These are phyloP conservation scores for Ypsolopha scabrella DNA, from an alignment of 2,888 invertebrate genomes.

Conservation along the genomic window DNA sequence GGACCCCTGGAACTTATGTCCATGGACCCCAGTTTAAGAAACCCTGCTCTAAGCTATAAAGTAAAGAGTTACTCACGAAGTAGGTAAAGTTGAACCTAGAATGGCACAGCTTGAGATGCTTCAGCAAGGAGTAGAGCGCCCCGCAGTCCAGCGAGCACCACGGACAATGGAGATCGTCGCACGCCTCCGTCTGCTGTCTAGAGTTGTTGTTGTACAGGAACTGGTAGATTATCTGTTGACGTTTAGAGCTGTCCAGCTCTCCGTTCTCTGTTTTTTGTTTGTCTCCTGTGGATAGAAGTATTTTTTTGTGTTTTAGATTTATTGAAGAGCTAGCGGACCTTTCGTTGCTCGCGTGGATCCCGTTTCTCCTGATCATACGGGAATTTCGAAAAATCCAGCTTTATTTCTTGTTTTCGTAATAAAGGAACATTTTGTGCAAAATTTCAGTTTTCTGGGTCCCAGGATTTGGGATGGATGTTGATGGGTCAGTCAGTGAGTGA, in stretches of 20 bases:
- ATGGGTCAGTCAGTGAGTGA: too few relatives aligned
- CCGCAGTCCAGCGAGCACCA: slow-evolving; percentile 96
- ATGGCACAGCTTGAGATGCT: slow-evolving; percentile 94
- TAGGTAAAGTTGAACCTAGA: slow-evolving; percentile 94
- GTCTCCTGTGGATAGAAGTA: not conserved
- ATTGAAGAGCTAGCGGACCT: too few relatives aligned
- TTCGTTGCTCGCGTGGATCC: too few relatives aligned
- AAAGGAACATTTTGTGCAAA: too few relatives aligned
- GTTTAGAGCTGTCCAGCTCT: slow-evolving; percentile 22
- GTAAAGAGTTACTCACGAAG: slow-evolving; percentile 72
- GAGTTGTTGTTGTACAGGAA: slow-evolving; percentile 96
- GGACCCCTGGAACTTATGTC: too few relatives aligned
- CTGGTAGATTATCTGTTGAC: slow-evolving; percentile 91
- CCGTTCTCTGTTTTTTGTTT: slow-evolving; percentile 13
- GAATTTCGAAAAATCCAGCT: too few relatives aligned
- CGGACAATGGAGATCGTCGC: slow-evolving; percentile 93
- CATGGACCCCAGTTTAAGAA: too few relatives aligned
- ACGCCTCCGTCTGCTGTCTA: slow-evolving; percentile 94
- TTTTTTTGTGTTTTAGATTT: too few relatives aligned
- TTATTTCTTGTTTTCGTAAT: too few relatives aligned
- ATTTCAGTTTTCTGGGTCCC: too few relatives aligned
- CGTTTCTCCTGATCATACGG: too few relatives aligned
- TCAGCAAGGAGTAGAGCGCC: slow-evolving; percentile 87
- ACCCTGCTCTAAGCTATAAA: slow-evolving; percentile 5
- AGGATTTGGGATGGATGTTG: too few relatives aligned